phyloP scores from a whole-genome alignment of 2,113 vertebrate species.

The Macroglossus sobrinus region DNA sequence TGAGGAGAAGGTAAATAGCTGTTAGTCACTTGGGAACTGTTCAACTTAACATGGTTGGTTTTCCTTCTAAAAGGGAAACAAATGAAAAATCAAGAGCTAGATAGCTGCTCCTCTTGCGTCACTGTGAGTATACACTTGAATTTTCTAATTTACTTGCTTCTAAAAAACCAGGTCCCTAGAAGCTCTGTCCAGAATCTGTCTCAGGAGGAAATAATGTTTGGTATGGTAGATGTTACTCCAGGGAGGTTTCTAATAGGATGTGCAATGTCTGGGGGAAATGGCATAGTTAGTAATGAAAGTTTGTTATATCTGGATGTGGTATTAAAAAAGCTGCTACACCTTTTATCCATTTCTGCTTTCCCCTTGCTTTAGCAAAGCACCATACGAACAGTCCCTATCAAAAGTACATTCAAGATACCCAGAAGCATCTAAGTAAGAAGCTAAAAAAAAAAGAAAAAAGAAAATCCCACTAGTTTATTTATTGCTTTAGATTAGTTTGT shows the following conservation, averaged over 20 bases:
- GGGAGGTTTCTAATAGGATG: background rate
- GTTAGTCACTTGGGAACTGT: background rate
- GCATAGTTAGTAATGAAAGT: background rate
- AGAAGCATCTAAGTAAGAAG: background rate
- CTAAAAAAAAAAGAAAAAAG: background rate
- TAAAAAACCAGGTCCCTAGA: background rate
- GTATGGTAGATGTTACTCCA: background rate
- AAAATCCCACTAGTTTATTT: background rate
- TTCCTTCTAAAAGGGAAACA: background rate
- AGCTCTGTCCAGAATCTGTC: background rate
- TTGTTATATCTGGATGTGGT: background rate
- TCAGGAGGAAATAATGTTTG: background rate
- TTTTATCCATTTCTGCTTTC: background rate
- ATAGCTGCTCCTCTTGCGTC: background rate
- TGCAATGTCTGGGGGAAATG: background rate
- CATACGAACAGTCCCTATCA: background rate
- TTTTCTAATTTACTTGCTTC: background rate
- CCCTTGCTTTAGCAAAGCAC: background rate
- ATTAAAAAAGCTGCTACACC: background rate
- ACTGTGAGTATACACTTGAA: background rate
- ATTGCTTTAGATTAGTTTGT: background rate
- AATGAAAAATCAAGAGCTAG: background rate
- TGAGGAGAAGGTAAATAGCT: background rate
- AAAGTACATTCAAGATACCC: background rate
- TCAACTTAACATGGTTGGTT: background rate